phyloP scores from a whole-genome alignment of 2,113 vertebrate species.

The Cettia cetti region DNA sequence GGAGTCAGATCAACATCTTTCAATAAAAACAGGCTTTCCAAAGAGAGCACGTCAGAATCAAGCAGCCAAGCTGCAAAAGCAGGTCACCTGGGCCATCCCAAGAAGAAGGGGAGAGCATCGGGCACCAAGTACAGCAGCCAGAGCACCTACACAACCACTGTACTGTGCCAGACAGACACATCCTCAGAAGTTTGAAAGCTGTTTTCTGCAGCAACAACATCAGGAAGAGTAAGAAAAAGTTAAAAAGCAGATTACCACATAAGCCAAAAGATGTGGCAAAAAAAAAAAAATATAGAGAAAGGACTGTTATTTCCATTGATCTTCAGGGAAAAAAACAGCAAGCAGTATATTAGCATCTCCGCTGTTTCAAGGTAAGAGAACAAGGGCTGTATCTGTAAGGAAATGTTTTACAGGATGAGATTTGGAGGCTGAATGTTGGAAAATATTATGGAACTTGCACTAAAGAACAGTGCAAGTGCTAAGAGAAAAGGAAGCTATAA shows the following conservation, averaged over 20 bases:
- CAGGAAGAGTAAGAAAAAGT: neutral
- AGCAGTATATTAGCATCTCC: neutral
- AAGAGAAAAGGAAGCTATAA: neutral
- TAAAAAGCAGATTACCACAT: neutral
- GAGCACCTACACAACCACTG: rapidly evolving
- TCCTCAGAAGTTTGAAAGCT: neutral
- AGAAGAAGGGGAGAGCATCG: neutral
- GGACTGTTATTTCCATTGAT: neutral
- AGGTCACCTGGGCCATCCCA: neutral
- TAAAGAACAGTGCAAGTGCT: neutral
- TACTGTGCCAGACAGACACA: neutral
- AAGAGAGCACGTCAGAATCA: neutral
- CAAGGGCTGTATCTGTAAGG: neutral
- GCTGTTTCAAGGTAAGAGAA: neutral
- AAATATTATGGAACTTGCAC: neutral
- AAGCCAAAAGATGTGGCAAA: neutral
- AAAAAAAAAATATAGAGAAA: neutral
- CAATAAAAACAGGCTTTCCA: neutral
- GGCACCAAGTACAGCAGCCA: neutral
- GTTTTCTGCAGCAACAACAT: neutral
- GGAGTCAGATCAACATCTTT: neutral
- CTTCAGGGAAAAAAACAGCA: neutral
- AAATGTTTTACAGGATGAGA: neutral
- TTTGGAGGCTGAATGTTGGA: neutral
- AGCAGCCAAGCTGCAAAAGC: neutral